Evolutionary conservation across 2,113 vertebrate genomes (phyloP).

Genomic region (Piprites chloris): DNA sequence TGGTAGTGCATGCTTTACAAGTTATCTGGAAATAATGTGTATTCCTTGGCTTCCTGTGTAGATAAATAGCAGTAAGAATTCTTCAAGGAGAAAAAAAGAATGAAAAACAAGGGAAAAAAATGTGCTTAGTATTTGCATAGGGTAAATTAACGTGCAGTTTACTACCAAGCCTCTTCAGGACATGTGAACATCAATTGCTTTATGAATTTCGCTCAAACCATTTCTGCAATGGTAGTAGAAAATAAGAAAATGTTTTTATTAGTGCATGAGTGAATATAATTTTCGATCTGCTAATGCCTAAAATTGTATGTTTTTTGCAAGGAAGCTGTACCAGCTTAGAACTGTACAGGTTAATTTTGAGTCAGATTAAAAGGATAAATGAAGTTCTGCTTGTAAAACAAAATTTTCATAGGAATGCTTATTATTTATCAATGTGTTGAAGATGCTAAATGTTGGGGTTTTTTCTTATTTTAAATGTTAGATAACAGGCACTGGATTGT

Average conservation of each 20-base stretch:
- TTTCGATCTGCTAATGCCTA: not conserved
- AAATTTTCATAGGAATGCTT: not conserved
- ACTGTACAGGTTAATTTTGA: not conserved
- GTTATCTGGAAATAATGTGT: not conserved
- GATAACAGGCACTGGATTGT: not conserved
- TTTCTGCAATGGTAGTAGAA: not conserved
- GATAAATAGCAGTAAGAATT: not conserved
- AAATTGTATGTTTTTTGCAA: not conserved
- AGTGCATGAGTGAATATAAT: not conserved
- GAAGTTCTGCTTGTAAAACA: not conserved
- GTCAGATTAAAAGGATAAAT: not conserved
- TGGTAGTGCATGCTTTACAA: not conserved
- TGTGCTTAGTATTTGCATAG: not conserved
- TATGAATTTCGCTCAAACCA: not conserved
- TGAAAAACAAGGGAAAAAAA: fast-evolving
- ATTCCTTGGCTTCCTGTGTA: not conserved
- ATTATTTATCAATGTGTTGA: not conserved
- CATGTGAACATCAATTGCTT: not conserved
- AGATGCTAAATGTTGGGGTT: not conserved
- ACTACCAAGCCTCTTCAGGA: not conserved
- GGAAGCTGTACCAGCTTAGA: not conserved
- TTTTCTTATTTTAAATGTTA: not conserved
- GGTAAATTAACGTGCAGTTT: not conserved
- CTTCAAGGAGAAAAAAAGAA: not conserved
- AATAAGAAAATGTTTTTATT: not conserved